Percentiles rank a stretch among this genome's conserved stretches.
Conservation (phyloP, 2,797 vertebrate species). For the Hafferia zeledoni region DNA sequence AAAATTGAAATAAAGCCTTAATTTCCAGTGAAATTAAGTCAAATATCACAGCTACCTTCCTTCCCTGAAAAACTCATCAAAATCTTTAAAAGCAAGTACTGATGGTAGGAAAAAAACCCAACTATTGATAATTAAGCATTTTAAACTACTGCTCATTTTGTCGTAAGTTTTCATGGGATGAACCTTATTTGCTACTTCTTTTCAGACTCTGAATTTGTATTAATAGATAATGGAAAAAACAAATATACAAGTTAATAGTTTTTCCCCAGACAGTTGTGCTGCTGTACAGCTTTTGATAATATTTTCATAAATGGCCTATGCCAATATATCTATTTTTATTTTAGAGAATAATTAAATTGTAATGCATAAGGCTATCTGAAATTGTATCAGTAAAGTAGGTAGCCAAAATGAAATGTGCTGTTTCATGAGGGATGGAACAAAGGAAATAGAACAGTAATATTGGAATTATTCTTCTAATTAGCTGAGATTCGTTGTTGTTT, state of each 20-base stretch:
- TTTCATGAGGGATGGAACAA: neutral
- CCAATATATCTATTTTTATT: neutral
- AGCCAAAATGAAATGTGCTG: neutral
- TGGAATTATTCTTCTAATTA: neutral
- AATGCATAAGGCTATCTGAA: neutral
- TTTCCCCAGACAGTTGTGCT: neutral
- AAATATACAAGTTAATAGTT: neutral
- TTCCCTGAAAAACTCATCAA: neutral
- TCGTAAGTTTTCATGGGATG: neutral
- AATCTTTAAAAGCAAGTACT: neutral
- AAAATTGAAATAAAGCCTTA: neutral
- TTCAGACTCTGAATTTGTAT: neutral
- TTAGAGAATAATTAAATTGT: slow-evolving; percentile 4
- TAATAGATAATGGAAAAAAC: neutral
- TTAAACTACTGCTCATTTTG: neutral
- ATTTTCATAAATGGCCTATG: neutral
- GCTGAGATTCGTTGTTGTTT: neutral
- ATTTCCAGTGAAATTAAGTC: neutral
- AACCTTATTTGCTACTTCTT: neutral
- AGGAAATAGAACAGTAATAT: neutral
- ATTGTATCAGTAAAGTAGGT: neutral
- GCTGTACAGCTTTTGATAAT: neutral
- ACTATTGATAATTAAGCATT: neutral
- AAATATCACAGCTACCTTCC: neutral
- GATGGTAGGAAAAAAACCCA: accelerated